A percentile compares a stretch with the other conserved stretches of the same genome.
Evolutionary conservation across 2,888 invertebrate genomes (phyloP).

Genomic region (Platycheirus rosarum): DNA sequence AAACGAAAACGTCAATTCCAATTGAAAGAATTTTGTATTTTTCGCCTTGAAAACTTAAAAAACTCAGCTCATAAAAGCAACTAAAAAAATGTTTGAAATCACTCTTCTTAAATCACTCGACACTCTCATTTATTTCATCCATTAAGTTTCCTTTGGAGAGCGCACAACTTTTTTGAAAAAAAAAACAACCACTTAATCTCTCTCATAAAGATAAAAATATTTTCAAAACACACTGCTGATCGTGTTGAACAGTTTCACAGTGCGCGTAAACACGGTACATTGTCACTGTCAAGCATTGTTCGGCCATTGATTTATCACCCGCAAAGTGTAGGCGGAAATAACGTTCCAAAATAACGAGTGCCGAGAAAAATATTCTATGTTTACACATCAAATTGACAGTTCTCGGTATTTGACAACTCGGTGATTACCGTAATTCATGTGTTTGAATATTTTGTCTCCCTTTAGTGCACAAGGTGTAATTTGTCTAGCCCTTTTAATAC

Average conservation of each 20-base stretch:
- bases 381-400: slow-evolving; percentile 21
- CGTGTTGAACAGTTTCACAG: slow-evolving; percentile 36
- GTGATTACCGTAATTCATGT: slow-evolving; percentile 7
- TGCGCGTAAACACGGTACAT: slow-evolving; percentile 42
- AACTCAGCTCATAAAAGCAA: slow-evolving; percentile 6
- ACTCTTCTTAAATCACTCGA: slow-evolving; percentile 12
- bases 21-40: too few relatives aligned
- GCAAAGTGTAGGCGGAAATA: slow-evolving; percentile 20
- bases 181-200: slow-evolving; percentile 39
- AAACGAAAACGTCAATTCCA: too few relatives aligned
- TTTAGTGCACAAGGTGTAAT: too few relatives aligned
- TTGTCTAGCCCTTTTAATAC: slow-evolving; percentile 8
- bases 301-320: slow-evolving; percentile 20
- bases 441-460: not conserved
- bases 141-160: slow-evolving; percentile 14
- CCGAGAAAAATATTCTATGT: slow-evolving; percentile 8
- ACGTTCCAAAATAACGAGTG: not conserved
- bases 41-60: not conserved
- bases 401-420: not conserved
- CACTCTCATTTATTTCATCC: slow-evolving; percentile 16
- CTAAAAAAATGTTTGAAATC: too few relatives aligned
- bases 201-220: not conserved
- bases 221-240: slow-evolving; percentile 37
- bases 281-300: slow-evolving; percentile 54
- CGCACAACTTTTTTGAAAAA: slow-evolving; percentile 11